phyloP scores from a whole-genome alignment of 1,140 invertebrate genomes.

The Cyclina sinensis region DNA sequence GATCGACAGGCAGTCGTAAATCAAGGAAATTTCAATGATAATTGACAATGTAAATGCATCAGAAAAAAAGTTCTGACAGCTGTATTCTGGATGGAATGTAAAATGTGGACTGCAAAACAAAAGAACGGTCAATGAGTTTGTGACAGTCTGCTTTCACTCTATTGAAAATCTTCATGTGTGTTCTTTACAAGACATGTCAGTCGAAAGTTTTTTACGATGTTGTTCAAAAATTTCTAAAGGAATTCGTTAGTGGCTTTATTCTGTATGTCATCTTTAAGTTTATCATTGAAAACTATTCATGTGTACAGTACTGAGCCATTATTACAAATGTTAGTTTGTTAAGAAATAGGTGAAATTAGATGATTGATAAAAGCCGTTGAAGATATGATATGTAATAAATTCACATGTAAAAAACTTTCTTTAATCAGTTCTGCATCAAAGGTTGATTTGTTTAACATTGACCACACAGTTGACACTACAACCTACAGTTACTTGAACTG shows the following conservation, averaged over 20 bases:
- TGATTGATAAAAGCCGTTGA: too few species aligned
- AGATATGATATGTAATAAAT: too few species aligned
- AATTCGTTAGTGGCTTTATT: neutral
- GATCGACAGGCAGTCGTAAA: constrained; percentile 1
- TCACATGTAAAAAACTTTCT: too few species aligned
- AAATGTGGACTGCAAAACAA: constrained; percentile 26
- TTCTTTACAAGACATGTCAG: neutral
- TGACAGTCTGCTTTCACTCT: neutral
- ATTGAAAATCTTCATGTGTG: constrained; percentile 2
- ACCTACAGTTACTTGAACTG: too few species aligned
- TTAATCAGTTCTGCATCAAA: too few species aligned
- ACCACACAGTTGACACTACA: too few species aligned
- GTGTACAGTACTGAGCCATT: too few species aligned
- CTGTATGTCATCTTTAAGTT: neutral
- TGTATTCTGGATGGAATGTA: neutral
- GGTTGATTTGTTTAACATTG: too few species aligned
- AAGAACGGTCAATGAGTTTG: neutral
- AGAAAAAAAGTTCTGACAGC: neutral
- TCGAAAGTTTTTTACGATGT: constrained; percentile 14
- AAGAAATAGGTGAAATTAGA: too few species aligned
- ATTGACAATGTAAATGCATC: constrained; percentile 11
- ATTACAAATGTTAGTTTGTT: too few species aligned
- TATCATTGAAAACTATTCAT: too few species aligned
- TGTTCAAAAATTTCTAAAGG: neutral
- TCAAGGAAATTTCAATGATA: neutral